phyloP scores from a whole-genome alignment of 2,113 vertebrate genomes.

The Tachysurus vachellii region DNA sequence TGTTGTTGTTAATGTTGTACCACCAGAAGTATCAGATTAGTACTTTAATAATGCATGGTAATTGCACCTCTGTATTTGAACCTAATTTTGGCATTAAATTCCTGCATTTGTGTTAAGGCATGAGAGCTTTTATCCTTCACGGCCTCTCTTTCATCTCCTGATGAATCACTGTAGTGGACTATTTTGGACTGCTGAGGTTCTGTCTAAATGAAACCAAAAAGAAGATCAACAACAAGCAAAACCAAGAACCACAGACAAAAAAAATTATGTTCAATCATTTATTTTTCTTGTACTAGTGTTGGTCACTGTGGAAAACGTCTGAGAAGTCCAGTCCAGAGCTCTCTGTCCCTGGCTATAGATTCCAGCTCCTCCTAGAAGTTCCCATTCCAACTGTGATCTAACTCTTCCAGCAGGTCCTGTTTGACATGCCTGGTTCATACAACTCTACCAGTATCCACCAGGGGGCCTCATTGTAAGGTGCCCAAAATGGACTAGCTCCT shows the following conservation, averaged over 20 bases:
- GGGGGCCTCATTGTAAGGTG: background rate
- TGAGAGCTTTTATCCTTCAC: conserved; percentile 23
- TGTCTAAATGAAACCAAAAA: conserved; percentile 55
- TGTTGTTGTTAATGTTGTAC: background rate
- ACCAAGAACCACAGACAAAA: background rate
- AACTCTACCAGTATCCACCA: background rate
- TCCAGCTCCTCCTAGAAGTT: background rate
- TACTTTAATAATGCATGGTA: background rate
- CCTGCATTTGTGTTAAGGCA: conserved; percentile 18
- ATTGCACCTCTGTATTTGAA: conserved; percentile 69
- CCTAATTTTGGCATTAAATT: conserved; percentile 56
- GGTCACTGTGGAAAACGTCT: background rate
- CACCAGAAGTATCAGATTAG: background rate
- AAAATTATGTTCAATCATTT: background rate
- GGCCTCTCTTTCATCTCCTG: conserved; percentile 63
- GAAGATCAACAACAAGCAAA: background rate
- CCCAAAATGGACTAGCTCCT: background rate
- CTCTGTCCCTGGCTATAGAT: background rate
- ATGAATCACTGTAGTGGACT: conserved; percentile 67
- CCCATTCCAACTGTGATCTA: background rate
- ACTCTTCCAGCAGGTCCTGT: background rate
- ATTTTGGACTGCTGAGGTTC: conserved; percentile 60
- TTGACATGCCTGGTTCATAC: background rate
- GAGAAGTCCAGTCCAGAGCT: background rate
- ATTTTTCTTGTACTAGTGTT: background rate